phyloP scores from a whole-genome alignment of 64 coral and sea anemone species.

The Montipora foliosa region DNA sequence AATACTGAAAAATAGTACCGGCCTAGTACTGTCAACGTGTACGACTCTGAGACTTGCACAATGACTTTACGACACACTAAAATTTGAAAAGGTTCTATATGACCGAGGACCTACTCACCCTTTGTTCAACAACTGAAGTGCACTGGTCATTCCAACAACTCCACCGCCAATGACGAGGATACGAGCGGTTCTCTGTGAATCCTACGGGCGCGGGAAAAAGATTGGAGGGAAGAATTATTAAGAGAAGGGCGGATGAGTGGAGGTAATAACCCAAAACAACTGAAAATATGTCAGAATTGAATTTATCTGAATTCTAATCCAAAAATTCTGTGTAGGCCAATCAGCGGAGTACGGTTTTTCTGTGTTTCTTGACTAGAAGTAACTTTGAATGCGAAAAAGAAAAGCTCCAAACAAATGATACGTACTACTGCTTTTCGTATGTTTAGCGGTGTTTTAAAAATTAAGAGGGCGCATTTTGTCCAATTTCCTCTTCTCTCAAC shows the following conservation, averaged over 20 bases:
- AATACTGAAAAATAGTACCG: neutral
- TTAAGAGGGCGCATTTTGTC: no score
- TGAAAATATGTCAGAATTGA: no score
- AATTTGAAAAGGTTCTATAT: neutral
- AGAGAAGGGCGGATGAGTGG: neutral
- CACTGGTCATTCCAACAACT: conserved; percentile 26
- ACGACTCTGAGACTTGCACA: no score
- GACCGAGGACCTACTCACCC: neutral
- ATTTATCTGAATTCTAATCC: no score
- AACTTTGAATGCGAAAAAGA: no score
- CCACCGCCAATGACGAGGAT: conserved; percentile 16
- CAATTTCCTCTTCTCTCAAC: neutral
- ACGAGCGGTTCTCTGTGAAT: neutral
- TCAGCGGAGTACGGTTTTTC: neutral
- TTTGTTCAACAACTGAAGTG: conserved; percentile 13
- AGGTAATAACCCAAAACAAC: no score
- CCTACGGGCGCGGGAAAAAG: neutral
- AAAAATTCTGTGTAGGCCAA: no score
- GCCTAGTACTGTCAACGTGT: no score
- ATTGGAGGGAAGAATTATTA: neutral
- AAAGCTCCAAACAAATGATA: no score
- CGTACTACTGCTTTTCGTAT: no score
- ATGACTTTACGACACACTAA: neutral
- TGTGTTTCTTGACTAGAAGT: neutral
- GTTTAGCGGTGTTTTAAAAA: no score